These are phyloP conservation scores for Agrilus mali DNA, from an alignment of 2,888 invertebrate species.

Conservation along the genomic window DNA sequence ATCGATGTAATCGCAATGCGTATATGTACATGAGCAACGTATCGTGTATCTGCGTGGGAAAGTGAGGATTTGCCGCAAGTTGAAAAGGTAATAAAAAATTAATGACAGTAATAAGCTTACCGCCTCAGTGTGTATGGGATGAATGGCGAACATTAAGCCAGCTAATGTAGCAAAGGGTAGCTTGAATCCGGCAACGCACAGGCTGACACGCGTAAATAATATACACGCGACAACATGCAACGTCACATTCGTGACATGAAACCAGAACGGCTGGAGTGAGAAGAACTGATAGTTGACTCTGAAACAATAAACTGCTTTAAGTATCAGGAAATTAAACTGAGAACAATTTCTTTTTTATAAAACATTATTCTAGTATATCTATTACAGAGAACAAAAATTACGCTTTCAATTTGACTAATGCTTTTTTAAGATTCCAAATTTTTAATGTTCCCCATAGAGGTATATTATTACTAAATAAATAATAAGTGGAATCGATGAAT, in stretches of 20 bases:
- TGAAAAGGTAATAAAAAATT: not conserved
- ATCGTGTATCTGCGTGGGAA: no score
- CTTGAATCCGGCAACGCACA: constrained; percentile 53
- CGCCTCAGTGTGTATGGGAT: constrained; percentile 83
- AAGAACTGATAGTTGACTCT: constrained; percentile 64
- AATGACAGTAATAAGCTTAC: constrained; percentile 43
- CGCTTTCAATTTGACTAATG: no score
- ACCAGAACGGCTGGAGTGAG: constrained; percentile 62
- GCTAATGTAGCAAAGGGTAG: constrained; percentile 59
- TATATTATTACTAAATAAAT: no score
- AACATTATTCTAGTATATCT: no score
- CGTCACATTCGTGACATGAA: constrained; percentile 66
- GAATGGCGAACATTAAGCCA: constrained; percentile 68
- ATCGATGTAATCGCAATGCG: no score
- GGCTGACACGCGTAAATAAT: constrained; percentile 56
- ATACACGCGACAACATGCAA: constrained; percentile 64
- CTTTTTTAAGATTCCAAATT: no score
- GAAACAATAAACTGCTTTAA: constrained; percentile 31
- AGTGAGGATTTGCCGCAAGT: no score
- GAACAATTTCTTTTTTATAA: no score
- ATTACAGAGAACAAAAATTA: no score
- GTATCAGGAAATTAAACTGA: not conserved
- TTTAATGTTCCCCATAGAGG: no score
- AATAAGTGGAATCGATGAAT: no score
- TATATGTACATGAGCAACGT: no score